Conservation (phyloP, 2,888 invertebrate species). For the Diarsia mendica region DNA sequence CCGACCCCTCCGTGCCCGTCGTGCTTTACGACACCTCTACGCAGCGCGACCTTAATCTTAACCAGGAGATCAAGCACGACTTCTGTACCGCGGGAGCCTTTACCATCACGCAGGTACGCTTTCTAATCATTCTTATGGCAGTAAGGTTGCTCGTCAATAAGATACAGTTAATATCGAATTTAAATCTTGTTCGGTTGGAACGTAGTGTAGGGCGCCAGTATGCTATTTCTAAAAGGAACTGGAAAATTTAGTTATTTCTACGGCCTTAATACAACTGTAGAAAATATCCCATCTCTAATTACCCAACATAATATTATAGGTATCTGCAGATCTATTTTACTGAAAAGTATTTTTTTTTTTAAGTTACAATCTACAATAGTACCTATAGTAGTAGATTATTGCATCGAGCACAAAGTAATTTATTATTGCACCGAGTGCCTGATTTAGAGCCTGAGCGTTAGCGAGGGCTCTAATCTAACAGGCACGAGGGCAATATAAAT, state of each 20-base stretch:
- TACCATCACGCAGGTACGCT: constrained; percentile 79
- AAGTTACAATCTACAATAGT: background rate
- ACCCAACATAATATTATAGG: background rate
- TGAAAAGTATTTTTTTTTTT: background rate
- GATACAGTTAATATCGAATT: background rate
- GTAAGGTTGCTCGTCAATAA: background rate
- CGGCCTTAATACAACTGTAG: background rate
- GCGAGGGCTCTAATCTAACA: too few relatives aligned
- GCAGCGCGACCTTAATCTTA: constrained; percentile 91
- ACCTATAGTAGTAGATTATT: too few relatives aligned
- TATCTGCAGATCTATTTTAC: background rate
- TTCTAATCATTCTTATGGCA: background rate
- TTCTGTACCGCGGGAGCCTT: constrained; percentile 84
- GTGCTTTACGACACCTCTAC: constrained; percentile 92
- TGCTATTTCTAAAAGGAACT: background rate
- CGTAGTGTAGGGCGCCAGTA: background rate
- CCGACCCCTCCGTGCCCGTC: constrained; percentile 88
- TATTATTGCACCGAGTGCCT: too few relatives aligned
- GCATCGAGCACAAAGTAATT: too few relatives aligned
- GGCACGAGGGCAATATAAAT: too few relatives aligned
- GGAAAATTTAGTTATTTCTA: background rate
- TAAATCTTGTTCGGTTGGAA: background rate
- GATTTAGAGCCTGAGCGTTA: too few relatives aligned
- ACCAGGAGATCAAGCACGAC: constrained; percentile 90
- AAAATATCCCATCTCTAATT: background rate